phyloP scores from a whole-genome alignment of 2,113 vertebrate genomes.

The Phoenicopterus ruber region DNA sequence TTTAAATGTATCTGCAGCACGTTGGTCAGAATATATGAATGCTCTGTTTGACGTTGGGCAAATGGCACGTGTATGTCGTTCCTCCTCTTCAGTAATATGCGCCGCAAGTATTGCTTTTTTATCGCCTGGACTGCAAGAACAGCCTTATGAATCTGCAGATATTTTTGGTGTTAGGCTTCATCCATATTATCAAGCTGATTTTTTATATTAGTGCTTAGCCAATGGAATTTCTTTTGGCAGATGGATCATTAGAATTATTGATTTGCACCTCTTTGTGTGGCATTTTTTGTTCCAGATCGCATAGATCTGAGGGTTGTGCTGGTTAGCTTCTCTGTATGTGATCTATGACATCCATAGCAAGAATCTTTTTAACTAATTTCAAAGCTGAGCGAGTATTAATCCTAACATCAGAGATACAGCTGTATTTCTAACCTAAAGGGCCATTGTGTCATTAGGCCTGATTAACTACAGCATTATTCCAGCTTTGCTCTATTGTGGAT shows the following conservation, averaged over 20 bases:
- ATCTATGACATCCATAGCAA: not conserved
- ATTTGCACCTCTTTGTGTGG: not conserved
- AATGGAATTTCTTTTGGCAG: not conserved
- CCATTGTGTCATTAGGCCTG: constrained; percentile 15
- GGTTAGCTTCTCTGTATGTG: not conserved
- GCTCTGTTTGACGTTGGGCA: not conserved
- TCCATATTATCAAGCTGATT: not conserved
- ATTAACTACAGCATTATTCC: constrained; percentile 17
- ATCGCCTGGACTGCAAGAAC: not conserved
- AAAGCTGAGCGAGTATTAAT: not conserved
- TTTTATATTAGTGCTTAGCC: not conserved
- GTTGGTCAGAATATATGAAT: not conserved
- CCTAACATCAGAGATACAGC: constrained; percentile 22
- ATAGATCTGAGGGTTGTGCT: not conserved
- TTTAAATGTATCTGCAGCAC: not conserved
- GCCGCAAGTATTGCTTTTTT: not conserved
- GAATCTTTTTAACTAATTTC: not conserved
- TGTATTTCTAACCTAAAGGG: constrained; percentile 32
- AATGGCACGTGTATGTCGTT: not conserved
- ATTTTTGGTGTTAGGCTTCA: not conserved
- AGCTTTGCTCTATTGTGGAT: not conserved
- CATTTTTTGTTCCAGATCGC: not conserved
- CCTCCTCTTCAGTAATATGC: not conserved
- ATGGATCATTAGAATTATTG: not conserved
- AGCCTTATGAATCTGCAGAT: not conserved